Evolutionary conservation across 2,888 invertebrate species (phyloP).

Genomic region (Eurois occulta): DNA sequence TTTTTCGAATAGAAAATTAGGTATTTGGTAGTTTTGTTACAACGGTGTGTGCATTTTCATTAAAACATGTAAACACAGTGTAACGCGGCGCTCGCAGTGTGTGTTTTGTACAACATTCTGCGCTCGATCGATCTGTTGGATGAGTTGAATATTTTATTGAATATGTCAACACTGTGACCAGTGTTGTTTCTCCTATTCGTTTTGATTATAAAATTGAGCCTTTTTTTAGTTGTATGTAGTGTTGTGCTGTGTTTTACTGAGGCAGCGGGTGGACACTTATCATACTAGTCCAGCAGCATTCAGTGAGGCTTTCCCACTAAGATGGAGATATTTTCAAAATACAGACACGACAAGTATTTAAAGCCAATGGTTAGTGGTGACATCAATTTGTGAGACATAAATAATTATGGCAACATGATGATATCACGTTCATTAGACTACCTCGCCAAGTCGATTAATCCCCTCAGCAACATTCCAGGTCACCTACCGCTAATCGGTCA

Average conservation of each 20-base stretch:
- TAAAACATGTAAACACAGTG: not conserved
- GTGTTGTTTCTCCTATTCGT: not conserved
- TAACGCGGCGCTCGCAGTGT: too few species aligned
- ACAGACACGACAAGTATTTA: not conserved
- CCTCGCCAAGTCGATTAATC: constrained; percentile 15
- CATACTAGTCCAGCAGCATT: not conserved
- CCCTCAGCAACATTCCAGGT: constrained; percentile 40
- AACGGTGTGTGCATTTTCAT: not conserved
- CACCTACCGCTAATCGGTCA: constrained; percentile 3
- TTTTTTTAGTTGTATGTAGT: not conserved
- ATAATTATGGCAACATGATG: not conserved
- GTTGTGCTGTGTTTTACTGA: too few species aligned
- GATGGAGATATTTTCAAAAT: not conserved
- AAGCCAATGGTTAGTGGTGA: not conserved
- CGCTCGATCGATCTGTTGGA: not conserved
- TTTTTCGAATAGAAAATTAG: constrained; percentile 22
- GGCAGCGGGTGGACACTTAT: too few species aligned
- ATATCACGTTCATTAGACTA: constrained; percentile 13
- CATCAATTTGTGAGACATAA: not conserved
- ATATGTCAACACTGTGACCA: not conserved
- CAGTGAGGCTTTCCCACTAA: not conserved
- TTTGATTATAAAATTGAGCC: not conserved
- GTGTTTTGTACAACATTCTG: constrained; percentile 9
- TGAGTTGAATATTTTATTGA: not conserved
- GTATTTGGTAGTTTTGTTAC: not conserved